Evolutionary conservation across 2,888 invertebrate species (phyloP).

Genomic region (Branchipolynoe longqiensis): DNA sequence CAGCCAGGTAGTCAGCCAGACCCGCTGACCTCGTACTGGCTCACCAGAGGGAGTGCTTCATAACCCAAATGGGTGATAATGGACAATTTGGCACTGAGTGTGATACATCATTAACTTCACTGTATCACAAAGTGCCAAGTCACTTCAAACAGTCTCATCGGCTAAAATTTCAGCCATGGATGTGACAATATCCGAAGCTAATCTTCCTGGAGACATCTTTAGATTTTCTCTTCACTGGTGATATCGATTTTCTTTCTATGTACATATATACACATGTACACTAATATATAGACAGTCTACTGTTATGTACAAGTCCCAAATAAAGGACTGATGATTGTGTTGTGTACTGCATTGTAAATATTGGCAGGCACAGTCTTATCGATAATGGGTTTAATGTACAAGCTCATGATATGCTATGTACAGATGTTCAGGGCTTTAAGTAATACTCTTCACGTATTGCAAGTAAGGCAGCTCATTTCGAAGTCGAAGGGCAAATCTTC

Average conservation of each 20-base stretch:
- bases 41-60: too few relatives aligned
- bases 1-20: slow-evolving; percentile 4
- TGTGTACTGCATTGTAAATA: neutral
- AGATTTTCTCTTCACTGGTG: too few relatives aligned
- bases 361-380: slow-evolving; percentile 33
- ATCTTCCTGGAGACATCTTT: slow-evolving; percentile 12
- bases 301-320: slow-evolving; percentile 24
- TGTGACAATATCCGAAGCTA: slow-evolving; percentile 9
- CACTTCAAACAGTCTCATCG: slow-evolving; percentile 10
- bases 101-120: slow-evolving; percentile 3
- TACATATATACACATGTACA: neutral
- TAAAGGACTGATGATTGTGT: neutral
- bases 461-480: slow-evolving; percentile 36
- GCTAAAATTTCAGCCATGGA: too few relatives aligned
- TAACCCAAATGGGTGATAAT: neutral
- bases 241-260: neutral
- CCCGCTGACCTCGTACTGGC: slow-evolving; percentile 24
- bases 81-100: neutral
- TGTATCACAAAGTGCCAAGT: neutral
- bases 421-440: neutral
- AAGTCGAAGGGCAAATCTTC: slow-evolving; percentile 9
- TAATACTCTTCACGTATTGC: neutral
- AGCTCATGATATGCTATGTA: neutral
- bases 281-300: neutral
- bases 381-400: neutral